Conservation (phyloP, 1,140 invertebrate species). For the Cydia amplana region DNA sequence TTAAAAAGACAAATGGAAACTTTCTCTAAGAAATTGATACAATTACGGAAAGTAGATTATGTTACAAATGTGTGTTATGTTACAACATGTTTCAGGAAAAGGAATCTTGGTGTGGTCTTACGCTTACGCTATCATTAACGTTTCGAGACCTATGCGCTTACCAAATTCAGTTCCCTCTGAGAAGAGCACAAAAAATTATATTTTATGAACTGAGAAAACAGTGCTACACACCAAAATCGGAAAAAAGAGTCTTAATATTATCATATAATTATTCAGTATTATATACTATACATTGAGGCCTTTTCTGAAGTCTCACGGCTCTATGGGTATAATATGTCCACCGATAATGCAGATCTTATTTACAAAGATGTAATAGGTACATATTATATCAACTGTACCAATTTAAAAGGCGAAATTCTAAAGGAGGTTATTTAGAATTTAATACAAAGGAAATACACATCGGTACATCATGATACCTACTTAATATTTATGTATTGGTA, state of each 20-base stretch:
- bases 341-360: conserved; percentile 1
- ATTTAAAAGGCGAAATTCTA: background rate
- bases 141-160: no score
- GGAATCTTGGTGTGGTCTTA: no score
- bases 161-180: no score
- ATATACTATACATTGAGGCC: conserved; percentile 12
- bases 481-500: background rate
- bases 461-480: no score
- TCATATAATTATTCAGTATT: background rate
- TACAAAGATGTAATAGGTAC: background rate
- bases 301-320: conserved; percentile 14
- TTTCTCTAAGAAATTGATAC: background rate
- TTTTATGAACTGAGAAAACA: background rate
- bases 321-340: background rate
- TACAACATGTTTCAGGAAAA: no score
- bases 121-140: no score
- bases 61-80: no score
- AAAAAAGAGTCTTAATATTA: background rate
- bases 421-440: background rate
- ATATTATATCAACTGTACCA: background rate
- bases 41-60: no score
- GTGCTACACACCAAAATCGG: background rate
- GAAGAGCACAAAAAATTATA: background rate
- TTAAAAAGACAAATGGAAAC: background rate
- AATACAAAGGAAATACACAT: no score